Evolutionary conservation across 2,113 vertebrate species (phyloP), one percentile per base, ranked within the genome.

Genomic region (Opisthocomus hoazin): DNA sequence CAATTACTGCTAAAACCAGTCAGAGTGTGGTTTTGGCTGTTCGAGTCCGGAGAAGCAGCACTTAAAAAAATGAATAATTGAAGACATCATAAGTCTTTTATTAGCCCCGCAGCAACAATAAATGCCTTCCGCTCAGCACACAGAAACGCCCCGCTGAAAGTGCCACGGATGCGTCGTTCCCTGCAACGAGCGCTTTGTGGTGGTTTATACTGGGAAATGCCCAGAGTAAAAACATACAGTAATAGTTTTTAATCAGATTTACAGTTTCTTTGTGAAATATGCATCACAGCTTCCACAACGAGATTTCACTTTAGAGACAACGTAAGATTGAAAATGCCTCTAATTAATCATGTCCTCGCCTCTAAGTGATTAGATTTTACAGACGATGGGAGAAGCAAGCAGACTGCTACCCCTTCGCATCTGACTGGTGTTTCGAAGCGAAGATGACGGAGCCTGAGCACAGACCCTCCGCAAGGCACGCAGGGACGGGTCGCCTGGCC

Each of bases 61-160:
- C 43, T 84, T 79, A 82, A 15, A 90, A 88, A 91, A 91, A 91
- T 88, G 41, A 96, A 88, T 66, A 93, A 76, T 43, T 94, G 71
- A 94, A 90, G 63, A 57, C 29, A 74, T 32, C 39, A 4, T 82
- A 69, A 87, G n/a, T 17, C 46, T 86, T 89, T 85, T 61, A 75
- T 51, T 66, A 95, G 54, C 81, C 39, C 56, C 64, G 53, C 22
- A 66, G 86, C 61, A 93, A 65, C 53, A 39, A 71, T 74, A 73
- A 95, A 81, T 0, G 1, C 29, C 37, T 78, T 65, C 45, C 76
- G 41, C 50, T 79, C 57, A 93, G 57, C 56, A 91, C 54, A 92
- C 87, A 84, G 39, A 87, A 82, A 79, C 30, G 26, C 20, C 63
- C 66, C 36, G 13, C 30, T 0, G 1, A 15, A 84, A 81, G n/a